A percentile compares a stretch with the other conserved stretches of the same genome.
These are phyloP conservation scores for Sinocyclocheilus maitianheensis DNA, from an alignment of 2,113 vertebrate genomes.

Conservation along the genomic window DNA sequence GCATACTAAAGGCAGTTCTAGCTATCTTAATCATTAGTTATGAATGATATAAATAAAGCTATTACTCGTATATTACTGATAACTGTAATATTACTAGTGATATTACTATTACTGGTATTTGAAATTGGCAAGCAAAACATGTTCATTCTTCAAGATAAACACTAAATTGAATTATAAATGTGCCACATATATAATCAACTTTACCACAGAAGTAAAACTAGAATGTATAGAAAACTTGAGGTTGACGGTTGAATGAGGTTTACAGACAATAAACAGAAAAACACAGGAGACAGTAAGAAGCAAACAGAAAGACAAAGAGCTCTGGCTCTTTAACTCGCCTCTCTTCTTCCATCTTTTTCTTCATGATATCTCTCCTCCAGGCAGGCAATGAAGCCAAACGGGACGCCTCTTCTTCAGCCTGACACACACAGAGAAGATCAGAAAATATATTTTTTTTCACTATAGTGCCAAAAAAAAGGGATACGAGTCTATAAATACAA, in stretches of 20 bases:
- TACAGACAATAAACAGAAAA: not conserved
- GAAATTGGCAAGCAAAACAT: no score
- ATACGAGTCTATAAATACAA: not conserved
- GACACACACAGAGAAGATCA: slow-evolving; percentile 42
- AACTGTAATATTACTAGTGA: no score
- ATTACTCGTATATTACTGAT: not conserved
- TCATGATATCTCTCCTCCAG: slow-evolving; percentile 95
- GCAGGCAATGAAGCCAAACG: slow-evolving; percentile 91
- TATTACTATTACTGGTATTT: no score
- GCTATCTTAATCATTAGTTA: not conserved
- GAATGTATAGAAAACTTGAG: not conserved
- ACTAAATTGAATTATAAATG: no score
- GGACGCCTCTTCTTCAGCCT: slow-evolving; percentile 87
- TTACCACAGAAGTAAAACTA: no score
- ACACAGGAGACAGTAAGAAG: not conserved
- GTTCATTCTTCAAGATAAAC: no score
- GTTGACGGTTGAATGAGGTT: not conserved
- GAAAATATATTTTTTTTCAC: not conserved
- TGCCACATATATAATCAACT: no score
- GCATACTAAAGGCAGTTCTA: not conserved
- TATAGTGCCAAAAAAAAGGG: not conserved
- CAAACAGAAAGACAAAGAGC: not conserved
- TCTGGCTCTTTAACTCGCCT: slow-evolving; percentile 76
- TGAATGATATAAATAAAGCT: not conserved
- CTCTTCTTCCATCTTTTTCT: slow-evolving; percentile 95